Conservation (phyloP, 2,113 vertebrate species). For the Ageneiosus marmoratus region DNA sequence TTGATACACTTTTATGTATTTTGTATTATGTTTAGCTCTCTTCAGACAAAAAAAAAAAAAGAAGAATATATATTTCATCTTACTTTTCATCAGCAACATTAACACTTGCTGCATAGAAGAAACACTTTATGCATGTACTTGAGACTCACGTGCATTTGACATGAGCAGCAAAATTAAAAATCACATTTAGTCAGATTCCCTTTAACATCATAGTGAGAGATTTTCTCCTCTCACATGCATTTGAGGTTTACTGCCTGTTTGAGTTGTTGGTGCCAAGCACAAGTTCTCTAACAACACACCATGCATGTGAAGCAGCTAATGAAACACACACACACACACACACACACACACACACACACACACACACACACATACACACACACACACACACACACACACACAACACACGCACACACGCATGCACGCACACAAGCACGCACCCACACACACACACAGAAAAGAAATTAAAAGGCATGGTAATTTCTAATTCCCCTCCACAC, state of each 20-base stretch:
- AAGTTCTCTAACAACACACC: constrained; percentile 35
- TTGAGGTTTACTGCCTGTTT: constrained; percentile 21
- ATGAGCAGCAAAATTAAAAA: not conserved
- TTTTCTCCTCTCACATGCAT: not conserved
- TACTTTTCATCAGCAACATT: not conserved
- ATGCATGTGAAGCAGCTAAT: constrained; percentile 44
- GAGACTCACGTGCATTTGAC: constrained; percentile 5
- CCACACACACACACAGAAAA: constrained; percentile 11
- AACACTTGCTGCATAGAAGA: not conserved
- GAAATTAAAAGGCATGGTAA: constrained; percentile 41
- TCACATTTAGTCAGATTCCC: not conserved
- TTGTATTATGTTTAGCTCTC: not conserved
- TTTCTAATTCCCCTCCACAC: constrained; percentile 42
- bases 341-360: constrained; percentile 8
- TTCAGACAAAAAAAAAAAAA: not conserved
- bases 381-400: not conserved
- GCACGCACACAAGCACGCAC: too few species aligned
- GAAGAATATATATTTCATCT: not conserved
- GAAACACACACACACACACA: constrained; percentile 27
- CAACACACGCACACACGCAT: constrained; percentile 6
- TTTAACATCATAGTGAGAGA: not conserved
- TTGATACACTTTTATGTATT: not conserved
- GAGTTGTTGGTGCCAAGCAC: not conserved
- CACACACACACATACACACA: constrained; percentile 9
- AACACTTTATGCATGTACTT: not conserved